These are phyloP conservation scores for Metacarcinus magister DNA, from an alignment of 2,888 invertebrate species.

Conservation along the genomic window DNA sequence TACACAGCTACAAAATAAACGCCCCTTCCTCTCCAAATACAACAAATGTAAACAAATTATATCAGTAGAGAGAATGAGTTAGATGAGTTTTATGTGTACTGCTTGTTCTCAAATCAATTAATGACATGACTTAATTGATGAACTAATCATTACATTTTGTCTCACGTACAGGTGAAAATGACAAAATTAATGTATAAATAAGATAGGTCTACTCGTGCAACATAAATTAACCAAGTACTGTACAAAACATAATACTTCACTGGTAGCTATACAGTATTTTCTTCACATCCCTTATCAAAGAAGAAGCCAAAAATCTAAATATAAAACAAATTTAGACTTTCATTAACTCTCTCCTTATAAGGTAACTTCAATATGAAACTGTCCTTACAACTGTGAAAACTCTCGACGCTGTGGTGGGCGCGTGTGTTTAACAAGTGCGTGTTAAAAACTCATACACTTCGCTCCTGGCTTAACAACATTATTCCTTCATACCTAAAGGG, in stretches of 20 bases:
- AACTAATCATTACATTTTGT: background rate
- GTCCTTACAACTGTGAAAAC: slow-evolving; percentile 36
- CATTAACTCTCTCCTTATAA: background rate
- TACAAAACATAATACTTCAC: background rate
- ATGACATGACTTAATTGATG: background rate
- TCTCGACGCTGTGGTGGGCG: background rate
- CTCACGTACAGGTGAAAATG: background rate
- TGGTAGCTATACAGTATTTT: background rate
- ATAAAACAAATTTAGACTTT: background rate
- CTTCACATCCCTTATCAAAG: background rate
- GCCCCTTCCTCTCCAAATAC: background rate
- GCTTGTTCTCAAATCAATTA: background rate
- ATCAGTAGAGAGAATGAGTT: too few species aligned
- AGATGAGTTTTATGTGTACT: background rate
- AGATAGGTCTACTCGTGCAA: background rate
- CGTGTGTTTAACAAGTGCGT: background rate
- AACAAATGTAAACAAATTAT: background rate
- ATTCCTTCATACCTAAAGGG: background rate
- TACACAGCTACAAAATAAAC: background rate
- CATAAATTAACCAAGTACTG: background rate
- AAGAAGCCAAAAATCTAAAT: background rate
- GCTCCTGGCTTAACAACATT: background rate
- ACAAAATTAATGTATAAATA: too few species aligned
- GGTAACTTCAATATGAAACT: slow-evolving; percentile 43
- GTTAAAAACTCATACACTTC: background rate